Conservation (phyloP, 2,797 vertebrate species). For the Danio jaintianensis region DNA sequence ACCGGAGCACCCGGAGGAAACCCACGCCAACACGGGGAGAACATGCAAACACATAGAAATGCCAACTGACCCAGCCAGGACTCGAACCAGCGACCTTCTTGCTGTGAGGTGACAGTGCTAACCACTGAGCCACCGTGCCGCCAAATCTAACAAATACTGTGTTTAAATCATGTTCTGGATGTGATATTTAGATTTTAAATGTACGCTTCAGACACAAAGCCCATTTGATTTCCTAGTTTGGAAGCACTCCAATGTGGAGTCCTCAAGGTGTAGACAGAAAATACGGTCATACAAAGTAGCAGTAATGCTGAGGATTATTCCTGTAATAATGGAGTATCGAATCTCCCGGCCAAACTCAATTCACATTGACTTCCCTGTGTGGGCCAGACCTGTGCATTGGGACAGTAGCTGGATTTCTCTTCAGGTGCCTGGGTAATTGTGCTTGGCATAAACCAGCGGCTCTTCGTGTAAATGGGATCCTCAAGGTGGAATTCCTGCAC, state of each 20-base stretch:
- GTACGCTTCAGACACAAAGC: not conserved
- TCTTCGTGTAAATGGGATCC: constrained; percentile 55
- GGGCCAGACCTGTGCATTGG: constrained; percentile 57
- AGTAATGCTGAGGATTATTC: constrained; percentile 16
- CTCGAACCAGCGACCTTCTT: too few relatives aligned
- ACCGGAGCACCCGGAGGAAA: too few relatives aligned
- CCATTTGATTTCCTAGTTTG: not conserved
- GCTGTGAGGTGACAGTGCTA: too few relatives aligned
- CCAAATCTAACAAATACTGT: not conserved
- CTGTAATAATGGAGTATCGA: constrained; percentile 52
- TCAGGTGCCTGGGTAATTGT: constrained; percentile 67
- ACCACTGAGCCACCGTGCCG: too few relatives aligned
- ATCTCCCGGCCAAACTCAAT: constrained; percentile 49
- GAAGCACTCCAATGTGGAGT: not conserved
- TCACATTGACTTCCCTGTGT: constrained; percentile 51
- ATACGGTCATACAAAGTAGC: constrained; percentile 34
- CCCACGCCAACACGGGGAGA: too few relatives aligned
- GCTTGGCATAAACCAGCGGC: constrained; percentile 65
- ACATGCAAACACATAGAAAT: too few relatives aligned
- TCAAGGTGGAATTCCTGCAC: constrained; percentile 53
- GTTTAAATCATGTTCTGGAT: not conserved
- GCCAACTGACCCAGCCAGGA: too few relatives aligned
- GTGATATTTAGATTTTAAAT: not conserved
- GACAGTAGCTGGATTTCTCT: constrained; percentile 66
- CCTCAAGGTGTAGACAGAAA: constrained; percentile 3